Evolutionary conservation across 2,113 vertebrate genomes (phyloP).

Genomic region (Bostrychus sinensis): DNA sequence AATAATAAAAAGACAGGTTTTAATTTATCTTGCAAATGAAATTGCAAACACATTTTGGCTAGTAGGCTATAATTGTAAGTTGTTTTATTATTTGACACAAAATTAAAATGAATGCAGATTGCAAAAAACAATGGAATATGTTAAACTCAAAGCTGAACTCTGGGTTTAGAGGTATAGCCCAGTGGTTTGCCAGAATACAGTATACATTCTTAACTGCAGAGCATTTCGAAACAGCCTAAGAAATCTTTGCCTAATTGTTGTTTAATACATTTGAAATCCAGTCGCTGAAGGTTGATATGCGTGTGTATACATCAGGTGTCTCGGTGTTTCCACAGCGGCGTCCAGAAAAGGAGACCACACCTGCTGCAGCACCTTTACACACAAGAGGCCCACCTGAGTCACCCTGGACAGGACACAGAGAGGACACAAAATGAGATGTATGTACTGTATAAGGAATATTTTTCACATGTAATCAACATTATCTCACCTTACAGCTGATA

Average conservation of each 20-base stretch:
- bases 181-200: background rate
- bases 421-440: background rate
- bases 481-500: no score
- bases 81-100: no score
- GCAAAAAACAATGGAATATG: no score
- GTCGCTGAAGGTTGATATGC: slow-evolving; percentile 40
- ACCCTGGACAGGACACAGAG: slow-evolving; percentile 72
- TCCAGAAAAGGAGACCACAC: slow-evolving; percentile 82
- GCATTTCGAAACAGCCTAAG: background rate
- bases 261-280: slow-evolving; percentile 57
- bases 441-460: background rate
- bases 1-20: no score
- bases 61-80: no score
- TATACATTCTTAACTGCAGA: background rate
- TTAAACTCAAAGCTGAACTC: no score
- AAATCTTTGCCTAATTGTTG: slow-evolving; percentile 29
- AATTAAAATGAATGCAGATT: background rate
- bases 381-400: slow-evolving; percentile 89
- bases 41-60: no score
- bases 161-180: background rate
- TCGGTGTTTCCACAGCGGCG: slow-evolving; percentile 55
- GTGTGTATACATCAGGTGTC: slow-evolving; percentile 74
- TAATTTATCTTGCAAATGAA: no score
- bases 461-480: no score
- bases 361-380: slow-evolving; percentile 78